Evolutionary conservation across 2,113 vertebrate species (phyloP).

Genomic region (Gila orcuttii): DNA sequence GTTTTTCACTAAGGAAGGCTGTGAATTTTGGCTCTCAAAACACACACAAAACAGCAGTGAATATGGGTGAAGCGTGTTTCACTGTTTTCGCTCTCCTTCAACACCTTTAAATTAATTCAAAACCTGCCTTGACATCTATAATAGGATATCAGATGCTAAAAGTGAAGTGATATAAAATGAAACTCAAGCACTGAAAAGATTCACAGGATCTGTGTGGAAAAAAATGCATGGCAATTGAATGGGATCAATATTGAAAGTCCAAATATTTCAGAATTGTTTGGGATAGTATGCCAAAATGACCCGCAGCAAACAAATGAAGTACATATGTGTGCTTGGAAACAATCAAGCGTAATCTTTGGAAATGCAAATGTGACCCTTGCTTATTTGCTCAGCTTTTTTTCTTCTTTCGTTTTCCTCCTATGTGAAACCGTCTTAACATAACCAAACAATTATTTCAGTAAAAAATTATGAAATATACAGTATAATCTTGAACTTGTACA

Average conservation of each 20-base stretch:
- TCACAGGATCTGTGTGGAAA: background rate
- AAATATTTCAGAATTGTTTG: slow-evolving; percentile 43
- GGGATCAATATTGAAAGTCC: background rate
- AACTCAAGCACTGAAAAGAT: background rate
- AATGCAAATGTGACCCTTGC: slow-evolving; percentile 31
- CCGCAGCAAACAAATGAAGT: slow-evolving; percentile 22
- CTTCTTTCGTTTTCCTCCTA: too few relatives aligned
- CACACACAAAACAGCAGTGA: background rate
- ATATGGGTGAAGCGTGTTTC: background rate
- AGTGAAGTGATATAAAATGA: background rate
- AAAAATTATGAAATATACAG: too few relatives aligned
- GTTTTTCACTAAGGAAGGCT: background rate
- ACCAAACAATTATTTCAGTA: too few relatives aligned
- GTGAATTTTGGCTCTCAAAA: background rate
- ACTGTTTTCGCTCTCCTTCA: background rate
- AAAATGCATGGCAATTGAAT: background rate
- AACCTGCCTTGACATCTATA: too few relatives aligned
- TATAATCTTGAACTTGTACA: too few relatives aligned
- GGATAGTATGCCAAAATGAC: slow-evolving; percentile 45
- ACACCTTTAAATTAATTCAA: background rate
- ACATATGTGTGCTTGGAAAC: slow-evolving; percentile 42
- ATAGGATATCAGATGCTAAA: background rate
- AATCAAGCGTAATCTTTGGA: slow-evolving; percentile 23
- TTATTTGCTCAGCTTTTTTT: too few relatives aligned
- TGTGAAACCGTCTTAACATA: too few relatives aligned